Conservation (phyloP, 2,888 invertebrate genomes). For the Tortricodes alternella region DNA sequence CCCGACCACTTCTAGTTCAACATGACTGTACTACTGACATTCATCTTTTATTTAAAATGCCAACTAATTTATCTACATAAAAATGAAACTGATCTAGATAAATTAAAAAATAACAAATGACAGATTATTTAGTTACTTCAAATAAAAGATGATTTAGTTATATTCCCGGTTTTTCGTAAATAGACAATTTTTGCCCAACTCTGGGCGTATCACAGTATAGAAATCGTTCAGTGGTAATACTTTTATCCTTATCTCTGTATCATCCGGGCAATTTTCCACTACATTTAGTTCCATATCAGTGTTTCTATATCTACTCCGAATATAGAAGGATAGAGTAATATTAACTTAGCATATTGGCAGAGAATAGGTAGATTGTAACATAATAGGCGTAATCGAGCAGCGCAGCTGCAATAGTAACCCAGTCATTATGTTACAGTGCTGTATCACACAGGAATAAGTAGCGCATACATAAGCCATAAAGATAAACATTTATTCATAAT, state of each 20-base stretch:
- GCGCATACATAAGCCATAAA: too few species aligned
- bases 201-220: neutral
- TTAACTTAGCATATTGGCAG: neutral
- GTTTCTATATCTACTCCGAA: slow-evolving; percentile 4
- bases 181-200: neutral
- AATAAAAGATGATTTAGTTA: too few species aligned
- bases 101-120: too few species aligned
- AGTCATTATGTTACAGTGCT: slow-evolving; percentile 12
- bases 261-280: slow-evolving; percentile 27
- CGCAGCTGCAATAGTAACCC: slow-evolving; percentile 1
- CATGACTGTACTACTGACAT: too few species aligned
- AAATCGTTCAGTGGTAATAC: slow-evolving; percentile 25
- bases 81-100: too few species aligned
- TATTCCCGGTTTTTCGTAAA: too few species aligned
- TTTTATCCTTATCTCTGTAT: slow-evolving; percentile 20
- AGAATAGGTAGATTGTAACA: slow-evolving; percentile 17
- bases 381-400: slow-evolving; percentile 12
- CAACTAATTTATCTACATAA: too few species aligned
- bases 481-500: too few species aligned
- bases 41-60: too few species aligned
- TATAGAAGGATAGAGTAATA: neutral
- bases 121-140: too few species aligned
- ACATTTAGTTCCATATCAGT: slow-evolving; percentile 20
- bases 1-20: too few species aligned
- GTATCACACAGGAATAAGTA: too few species aligned